Conservation (phyloP, 2,888 invertebrate genomes). For the Chaetoderma sp. region DNA sequence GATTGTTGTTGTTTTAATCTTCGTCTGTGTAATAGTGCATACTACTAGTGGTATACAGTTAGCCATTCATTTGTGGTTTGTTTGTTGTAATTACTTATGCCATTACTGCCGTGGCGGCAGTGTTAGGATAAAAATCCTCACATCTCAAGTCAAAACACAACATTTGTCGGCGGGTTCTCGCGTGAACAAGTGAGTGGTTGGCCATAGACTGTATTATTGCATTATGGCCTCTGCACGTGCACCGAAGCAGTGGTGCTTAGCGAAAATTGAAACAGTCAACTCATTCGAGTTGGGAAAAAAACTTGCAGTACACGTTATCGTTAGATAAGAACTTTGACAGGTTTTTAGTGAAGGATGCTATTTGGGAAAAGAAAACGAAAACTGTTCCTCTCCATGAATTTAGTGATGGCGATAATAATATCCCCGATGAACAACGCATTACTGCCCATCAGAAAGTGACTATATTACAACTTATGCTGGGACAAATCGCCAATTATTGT, state of each 20-base stretch:
- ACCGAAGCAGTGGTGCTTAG: constrained; percentile 29
- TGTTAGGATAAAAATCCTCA: too few relatives aligned
- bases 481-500: constrained; percentile 37
- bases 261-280: constrained; percentile 25
- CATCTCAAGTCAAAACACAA: too few relatives aligned
- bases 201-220: too few relatives aligned
- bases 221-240: too few relatives aligned
- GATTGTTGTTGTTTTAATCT: too few relatives aligned
- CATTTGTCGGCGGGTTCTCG: too few relatives aligned
- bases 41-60: too few relatives aligned
- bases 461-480: constrained; percentile 32
- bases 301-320: constrained; percentile 14
- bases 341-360: constrained; percentile 20
- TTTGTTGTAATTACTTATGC: too few relatives aligned
- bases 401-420: constrained; percentile 11
- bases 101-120: too few relatives aligned
- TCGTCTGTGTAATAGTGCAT: too few relatives aligned
- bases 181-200: too few relatives aligned
- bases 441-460: constrained; percentile 32
- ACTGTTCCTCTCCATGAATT: constrained; percentile 25
- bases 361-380: constrained; percentile 33
- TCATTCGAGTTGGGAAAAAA: constrained; percentile 25
- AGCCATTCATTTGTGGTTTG: too few relatives aligned
- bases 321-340: constrained; percentile 23
- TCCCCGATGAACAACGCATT: neutral